These are phyloP conservation scores for Ceramica pisi DNA, from an alignment of 2,888 invertebrate genomes.

Conservation along the genomic window DNA sequence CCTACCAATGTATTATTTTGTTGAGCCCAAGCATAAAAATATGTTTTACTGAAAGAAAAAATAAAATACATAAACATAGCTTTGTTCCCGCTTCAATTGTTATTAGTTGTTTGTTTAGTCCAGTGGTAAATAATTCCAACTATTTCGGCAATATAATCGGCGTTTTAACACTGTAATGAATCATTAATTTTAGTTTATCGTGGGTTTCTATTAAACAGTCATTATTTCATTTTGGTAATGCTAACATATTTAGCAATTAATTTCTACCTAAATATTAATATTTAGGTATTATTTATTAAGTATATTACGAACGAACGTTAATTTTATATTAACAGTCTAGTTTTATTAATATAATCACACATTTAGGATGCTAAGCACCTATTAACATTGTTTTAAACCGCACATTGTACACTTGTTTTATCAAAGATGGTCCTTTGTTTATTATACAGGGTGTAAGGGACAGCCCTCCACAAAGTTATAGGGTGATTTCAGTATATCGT, in stretches of 20 bases:
- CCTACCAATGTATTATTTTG: not conserved
- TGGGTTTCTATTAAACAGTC: not conserved
- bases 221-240: conserved; percentile 5
- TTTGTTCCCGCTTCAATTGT: not conserved
- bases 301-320: not conserved
- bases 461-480: too few relatives aligned
- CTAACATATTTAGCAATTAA: not conserved
- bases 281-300: not conserved
- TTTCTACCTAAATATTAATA: not conserved
- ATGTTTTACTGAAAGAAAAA: too few relatives aligned
- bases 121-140: conserved; percentile 29
- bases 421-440: too few relatives aligned
- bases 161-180: not conserved
- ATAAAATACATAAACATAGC: too few relatives aligned
- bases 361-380: not conserved
- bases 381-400: not conserved
- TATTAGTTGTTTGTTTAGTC: conserved; percentile 4
- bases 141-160: conserved; percentile 17
- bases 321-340: not conserved
- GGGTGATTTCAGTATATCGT: too few relatives aligned
- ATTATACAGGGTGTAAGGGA: too few relatives aligned
- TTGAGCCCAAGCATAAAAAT: not conserved
- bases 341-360: not conserved
- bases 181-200: conserved; percentile 31
- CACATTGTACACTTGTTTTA: not conserved